Evolutionary conservation across 2,113 vertebrate genomes (phyloP), one percentile per base, ranked within the genome.

Genomic region (Lutjanus erythropterus): DNA sequence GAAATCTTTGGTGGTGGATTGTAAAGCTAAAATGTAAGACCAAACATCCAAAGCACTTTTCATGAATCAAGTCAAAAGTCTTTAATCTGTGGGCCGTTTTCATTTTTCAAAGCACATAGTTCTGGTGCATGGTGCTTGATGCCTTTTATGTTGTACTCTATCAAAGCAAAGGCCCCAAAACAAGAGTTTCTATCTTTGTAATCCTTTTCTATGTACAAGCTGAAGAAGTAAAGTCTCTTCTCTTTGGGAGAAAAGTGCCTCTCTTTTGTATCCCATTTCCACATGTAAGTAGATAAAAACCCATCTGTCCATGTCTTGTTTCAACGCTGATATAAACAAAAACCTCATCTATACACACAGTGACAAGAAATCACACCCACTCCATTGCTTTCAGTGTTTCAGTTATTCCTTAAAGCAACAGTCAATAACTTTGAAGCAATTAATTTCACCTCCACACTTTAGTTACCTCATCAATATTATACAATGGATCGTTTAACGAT

Each of bases 91-190:
- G 4, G 68, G 44, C 59, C 29, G 39, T 78, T 84, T 81, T 83
- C 67, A 69, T 23, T 78, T 71, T 80, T 84, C 76, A 87, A 78
- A 86, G 78, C 81, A 62, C 25, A 7, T 44, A 12, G 31, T 44
- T 73, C 31, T 71, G 16, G 29, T 71, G 15, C 52, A 78, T 31
- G 10, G 42, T 44, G 71, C 69, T 53, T 86, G 78, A 84, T 82
- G 72, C 58, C 66, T 86, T 83, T 89, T 73, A 84, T 84, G 82
- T 66, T 74, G 56, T 31, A 29, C 29, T 60, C 37, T 68, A 77
- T 84, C 61, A 83, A 78, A 80, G 80, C 53, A 79, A 75, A 74
- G 5, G 47, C 47, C 31, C 0, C 16, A 53, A 84, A 78, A 80
- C 65, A 78, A 80, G 33, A 68, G 56, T 23, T 78, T 70, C 44